These are phyloP conservation scores for Eulemur rubriventer DNA, from an alignment of 2,797 vertebrate species.

Conservation along the genomic window DNA sequence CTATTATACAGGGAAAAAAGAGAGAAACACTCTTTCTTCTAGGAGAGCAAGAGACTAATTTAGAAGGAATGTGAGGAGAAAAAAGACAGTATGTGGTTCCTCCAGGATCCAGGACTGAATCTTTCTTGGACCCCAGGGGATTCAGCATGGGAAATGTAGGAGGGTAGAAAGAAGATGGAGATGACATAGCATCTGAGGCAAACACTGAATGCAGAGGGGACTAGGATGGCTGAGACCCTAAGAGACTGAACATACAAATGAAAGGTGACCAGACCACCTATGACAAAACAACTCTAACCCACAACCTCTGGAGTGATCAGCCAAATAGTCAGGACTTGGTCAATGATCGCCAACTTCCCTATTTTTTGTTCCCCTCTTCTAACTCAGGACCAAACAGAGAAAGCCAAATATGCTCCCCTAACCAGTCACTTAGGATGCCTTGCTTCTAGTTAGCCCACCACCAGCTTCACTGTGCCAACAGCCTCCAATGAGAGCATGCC, in stretches of 20 bases:
- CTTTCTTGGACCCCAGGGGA: neutral
- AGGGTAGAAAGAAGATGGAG: neutral
- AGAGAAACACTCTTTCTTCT: neutral
- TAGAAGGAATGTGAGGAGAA: neutral
- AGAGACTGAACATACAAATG: neutral
- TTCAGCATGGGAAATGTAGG: neutral
- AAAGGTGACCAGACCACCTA: neutral
- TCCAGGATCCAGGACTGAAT: neutral
- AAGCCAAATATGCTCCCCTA: neutral
- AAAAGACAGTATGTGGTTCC: neutral
- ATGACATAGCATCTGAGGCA: neutral
- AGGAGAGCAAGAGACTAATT: neutral
- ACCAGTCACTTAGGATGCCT: neutral
- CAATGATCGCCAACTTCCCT: neutral
- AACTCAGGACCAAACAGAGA: neutral
- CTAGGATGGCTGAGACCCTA: neutral
- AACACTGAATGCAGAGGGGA: neutral
- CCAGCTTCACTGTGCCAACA: neutral
- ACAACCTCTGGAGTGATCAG: neutral
- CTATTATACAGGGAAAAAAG: neutral
- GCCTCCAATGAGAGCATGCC: neutral
- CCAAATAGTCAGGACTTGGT: neutral
- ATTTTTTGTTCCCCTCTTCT: neutral
- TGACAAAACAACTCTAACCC: neutral
- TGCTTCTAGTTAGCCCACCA: neutral